A percentile compares a stretch with the other conserved stretches of the same genome.
phyloP scores from a whole-genome alignment of 2,113 vertebrate species.

The Cephalopterus ornatus region DNA sequence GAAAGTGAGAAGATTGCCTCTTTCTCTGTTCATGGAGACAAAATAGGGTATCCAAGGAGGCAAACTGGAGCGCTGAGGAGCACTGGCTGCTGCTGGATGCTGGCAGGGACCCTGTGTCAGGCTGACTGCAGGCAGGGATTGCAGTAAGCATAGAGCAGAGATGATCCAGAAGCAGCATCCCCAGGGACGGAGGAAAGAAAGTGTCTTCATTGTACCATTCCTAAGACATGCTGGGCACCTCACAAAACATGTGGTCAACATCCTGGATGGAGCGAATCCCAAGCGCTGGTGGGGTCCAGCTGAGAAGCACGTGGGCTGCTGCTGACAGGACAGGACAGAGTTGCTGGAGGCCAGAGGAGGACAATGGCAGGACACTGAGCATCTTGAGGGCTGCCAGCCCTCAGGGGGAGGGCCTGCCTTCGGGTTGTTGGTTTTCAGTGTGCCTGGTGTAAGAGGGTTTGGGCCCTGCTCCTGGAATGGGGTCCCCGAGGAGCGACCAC shows the following conservation, averaged over 20 bases:
- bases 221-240: neutral
- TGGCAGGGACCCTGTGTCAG: neutral
- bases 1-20: neutral
- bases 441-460: slow-evolving; percentile 1
- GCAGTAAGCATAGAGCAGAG: neutral
- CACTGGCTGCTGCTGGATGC: neutral
- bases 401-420: neutral
- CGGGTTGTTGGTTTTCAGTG: neutral
- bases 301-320: slow-evolving; percentile 21
- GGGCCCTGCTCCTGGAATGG: slow-evolving; percentile 4
- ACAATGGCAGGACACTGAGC: slow-evolving; percentile 21
- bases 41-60: neutral
- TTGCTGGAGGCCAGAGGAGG: slow-evolving; percentile 7
- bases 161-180: neutral
- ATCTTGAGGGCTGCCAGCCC: neutral
- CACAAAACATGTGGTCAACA: slow-evolving; percentile 16
- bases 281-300: neutral
- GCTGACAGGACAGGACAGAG: neutral
- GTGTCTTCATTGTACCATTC: slow-evolving; percentile 13
- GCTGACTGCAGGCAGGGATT: neutral
- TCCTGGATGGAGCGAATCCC: neutral
- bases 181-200: neutral
- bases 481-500: neutral
- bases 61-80: neutral
- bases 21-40: neutral